phyloP scores from a whole-genome alignment of 92 coral and sea anemone species.

The Nematostella vectensis region DNA sequence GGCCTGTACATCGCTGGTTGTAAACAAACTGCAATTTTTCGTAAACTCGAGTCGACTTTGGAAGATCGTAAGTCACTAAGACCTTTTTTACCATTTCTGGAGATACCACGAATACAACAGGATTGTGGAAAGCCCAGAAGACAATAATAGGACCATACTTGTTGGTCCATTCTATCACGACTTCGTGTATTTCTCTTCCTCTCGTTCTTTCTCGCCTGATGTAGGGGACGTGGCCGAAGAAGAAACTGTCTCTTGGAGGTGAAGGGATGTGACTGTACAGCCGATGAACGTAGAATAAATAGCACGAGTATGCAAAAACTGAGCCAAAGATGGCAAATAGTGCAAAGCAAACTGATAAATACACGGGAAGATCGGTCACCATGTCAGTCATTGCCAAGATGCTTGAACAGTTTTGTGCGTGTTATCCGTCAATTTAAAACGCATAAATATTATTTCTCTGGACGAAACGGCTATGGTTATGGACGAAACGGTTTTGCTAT shows the following conservation, averaged over 20 bases:
- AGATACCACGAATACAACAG: conserved; percentile 23
- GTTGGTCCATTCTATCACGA: conserved; percentile 15
- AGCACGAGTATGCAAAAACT: conserved; percentile 3
- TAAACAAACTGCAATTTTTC: conserved; percentile 17
- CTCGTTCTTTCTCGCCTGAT: conserved; percentile 16
- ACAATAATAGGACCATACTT: conserved; percentile 51
- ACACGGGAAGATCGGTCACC: too few species aligned
- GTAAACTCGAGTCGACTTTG: conserved; percentile 27
- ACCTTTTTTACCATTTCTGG: conserved; percentile 35
- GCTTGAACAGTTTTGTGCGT: too few species aligned
- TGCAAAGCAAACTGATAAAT: background rate
- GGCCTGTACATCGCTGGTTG: conserved; percentile 37
- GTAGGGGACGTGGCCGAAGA: conserved; percentile 41
- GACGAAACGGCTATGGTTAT: too few species aligned
- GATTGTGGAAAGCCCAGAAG: conserved; percentile 27
- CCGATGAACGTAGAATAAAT: conserved; percentile 23
- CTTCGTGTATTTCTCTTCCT: conserved; percentile 15
- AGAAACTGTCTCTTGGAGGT: conserved; percentile 53
- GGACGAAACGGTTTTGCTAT: too few species aligned
- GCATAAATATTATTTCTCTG: too few species aligned
- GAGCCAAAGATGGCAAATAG: background rate
- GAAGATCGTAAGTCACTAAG: conserved; percentile 25
- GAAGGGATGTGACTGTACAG: conserved; percentile 55
- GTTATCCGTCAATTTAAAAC: too few species aligned
- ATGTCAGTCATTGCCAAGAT: too few species aligned